phyloP scores from a whole-genome alignment of 37 sponge, comb jelly and placozoan genomes.

The Diacarnus erythraeanus region DNA sequence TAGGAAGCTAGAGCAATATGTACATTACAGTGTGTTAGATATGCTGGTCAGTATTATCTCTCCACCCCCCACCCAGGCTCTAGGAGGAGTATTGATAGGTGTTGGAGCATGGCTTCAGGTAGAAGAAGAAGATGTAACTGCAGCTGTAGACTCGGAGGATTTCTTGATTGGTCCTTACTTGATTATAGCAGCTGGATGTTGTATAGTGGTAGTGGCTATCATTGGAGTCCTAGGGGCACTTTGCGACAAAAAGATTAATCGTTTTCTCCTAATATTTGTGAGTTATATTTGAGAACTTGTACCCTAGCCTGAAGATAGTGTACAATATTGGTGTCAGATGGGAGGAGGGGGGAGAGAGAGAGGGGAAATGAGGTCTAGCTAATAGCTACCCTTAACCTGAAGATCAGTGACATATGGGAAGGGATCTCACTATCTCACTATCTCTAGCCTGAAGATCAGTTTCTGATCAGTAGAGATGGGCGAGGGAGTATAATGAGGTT shows the following conservation, averaged over 20 bases:
- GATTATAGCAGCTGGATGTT: constrained; percentile 51
- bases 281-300: no score
- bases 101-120: constrained; percentile 62
- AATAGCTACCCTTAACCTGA: no score
- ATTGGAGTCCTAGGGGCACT: constrained; percentile 61
- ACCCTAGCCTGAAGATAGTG: no score
- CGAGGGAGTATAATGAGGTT: no score
- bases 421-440: no score
- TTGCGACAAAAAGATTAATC: constrained; percentile 45
- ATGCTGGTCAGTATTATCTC: neutral
- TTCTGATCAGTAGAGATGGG: no score
- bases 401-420: no score
- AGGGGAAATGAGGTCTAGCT: no score
- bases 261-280: constrained; percentile 53
- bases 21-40: neutral
- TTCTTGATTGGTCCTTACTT: constrained; percentile 63
- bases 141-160: neutral
- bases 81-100: constrained; percentile 55
- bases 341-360: no score
- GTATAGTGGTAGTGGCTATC: constrained; percentile 43
- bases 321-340: no score
- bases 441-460: no score
- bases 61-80: constrained; percentile 33
- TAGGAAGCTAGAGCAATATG: no score
- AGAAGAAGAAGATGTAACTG: constrained; percentile 4